Base-by-base conservation (phyloP, 2,888 invertebrate genomes). In the Brassicogethes aeneus region DNA sequence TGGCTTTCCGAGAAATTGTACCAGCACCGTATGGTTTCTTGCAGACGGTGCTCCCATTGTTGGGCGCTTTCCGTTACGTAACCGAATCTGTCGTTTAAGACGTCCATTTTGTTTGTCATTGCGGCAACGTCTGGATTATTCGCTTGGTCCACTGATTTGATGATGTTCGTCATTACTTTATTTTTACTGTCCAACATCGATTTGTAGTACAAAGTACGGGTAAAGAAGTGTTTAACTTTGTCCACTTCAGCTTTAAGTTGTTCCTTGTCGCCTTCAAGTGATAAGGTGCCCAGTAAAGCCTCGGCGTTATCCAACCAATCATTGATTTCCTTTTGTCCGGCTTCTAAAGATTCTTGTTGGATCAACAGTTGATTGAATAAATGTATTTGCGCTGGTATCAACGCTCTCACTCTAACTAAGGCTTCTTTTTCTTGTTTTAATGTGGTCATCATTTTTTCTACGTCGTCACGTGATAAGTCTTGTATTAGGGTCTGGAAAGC, bases 131-230 rank as follows among this genome's bases (percentile, higher is more conserved):
- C 85, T 2, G 88, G 78, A 48, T 82, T 83, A 43, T 81, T 79
- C 52, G 83, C 82, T 32, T 78, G 73, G 54, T 85, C 81, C 0
- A 89, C 82, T 0, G 87, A 77, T 59, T 83, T 84, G 2, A 87
- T 77, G 35, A 95, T 85, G 61, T 84, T 90, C 61, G 85, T 83
- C 70, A 91, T 83, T 33, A 94, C 86, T 69, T 93, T 93, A 68
- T 93, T 93, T 70, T 93, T 93, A 63, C 90, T 92, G 59, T 94
- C 94, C 44, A 95, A 65, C 86, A 93, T 91, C 0, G 92, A 89
- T 57, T 88, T 88, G 70, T 93, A 93, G 68, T 93, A 92, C 0
- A 90, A 77, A 0, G 85, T 87, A 42, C 91, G 79, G 0, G 90
- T 85, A 68, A 95, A 93, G 73, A 91, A 92, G 7, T 79, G 74